A percentile compares a stretch with the other conserved stretches of the same genome.
Conservation (phyloP, 37 sponge, comb jelly and placozoan species). For the Halichondria panicea region DNA sequence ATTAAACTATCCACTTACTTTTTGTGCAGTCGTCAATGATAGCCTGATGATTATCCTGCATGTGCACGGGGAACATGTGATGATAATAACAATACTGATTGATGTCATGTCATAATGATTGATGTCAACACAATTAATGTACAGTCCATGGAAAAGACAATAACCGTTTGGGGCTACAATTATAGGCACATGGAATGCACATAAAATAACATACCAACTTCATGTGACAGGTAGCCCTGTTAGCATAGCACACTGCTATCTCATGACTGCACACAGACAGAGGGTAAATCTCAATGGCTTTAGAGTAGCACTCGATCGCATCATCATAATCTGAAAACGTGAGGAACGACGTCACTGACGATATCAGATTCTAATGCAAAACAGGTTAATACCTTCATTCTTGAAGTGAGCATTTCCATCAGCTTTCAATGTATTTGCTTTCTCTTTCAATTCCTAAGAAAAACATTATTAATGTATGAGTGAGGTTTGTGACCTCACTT, state of each 20-base stretch:
- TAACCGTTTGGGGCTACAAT: not conserved
- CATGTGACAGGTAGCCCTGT: slow-evolving; percentile 81
- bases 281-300: slow-evolving; percentile 68
- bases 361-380: not conserved
- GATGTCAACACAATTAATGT: not conserved
- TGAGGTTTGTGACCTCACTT: slow-evolving; percentile 12
- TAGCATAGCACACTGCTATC: slow-evolving; percentile 73
- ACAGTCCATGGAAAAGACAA: not conserved
- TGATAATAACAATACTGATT: not conserved
- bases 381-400: slow-evolving; percentile 45
- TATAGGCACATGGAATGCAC: not conserved
- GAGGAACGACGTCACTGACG: not conserved
- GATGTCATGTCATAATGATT: not conserved
- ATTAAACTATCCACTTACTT: slow-evolving; percentile 28
- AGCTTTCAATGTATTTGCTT: slow-evolving; percentile 47
- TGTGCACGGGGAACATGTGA: not conserved
- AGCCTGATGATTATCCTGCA: slow-evolving; percentile 58
- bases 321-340: slow-evolving; percentile 52
- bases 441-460: slow-evolving; percentile 49
- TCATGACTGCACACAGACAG: slow-evolving; percentile 47
- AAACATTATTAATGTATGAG: not conserved
- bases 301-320: slow-evolving; percentile 59
- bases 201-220: slow-evolving; percentile 48
- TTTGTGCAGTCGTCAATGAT: slow-evolving; percentile 73
- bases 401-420: slow-evolving; percentile 71